phyloP scores from a whole-genome alignment of 2,888 invertebrate genomes.

The Beris chalybata region DNA sequence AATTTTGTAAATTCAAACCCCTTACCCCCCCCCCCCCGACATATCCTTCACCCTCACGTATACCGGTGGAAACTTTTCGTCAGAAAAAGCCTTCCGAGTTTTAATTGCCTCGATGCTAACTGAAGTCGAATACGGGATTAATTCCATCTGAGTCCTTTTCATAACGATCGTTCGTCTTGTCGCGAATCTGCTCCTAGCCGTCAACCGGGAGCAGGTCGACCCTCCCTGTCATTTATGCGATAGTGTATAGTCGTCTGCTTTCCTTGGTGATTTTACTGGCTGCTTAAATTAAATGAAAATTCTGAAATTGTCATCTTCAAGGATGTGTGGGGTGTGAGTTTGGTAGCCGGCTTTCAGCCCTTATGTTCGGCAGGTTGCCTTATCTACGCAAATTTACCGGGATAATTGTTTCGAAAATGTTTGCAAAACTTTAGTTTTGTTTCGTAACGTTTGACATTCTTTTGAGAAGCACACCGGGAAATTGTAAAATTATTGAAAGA shows the following conservation, averaged over 20 bases:
- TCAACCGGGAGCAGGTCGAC: background rate
- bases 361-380: too few relatives aligned
- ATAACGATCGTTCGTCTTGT: background rate
- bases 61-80: background rate
- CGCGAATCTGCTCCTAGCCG: background rate
- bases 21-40: too few relatives aligned
- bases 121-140: constrained; percentile 23
- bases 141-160: background rate
- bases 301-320: background rate
- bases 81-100: constrained; percentile 11
- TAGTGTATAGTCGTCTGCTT: background rate
- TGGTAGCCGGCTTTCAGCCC: too few relatives aligned
- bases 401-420: too few relatives aligned
- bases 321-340: too few relatives aligned
- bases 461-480: too few relatives aligned
- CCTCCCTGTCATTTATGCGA: background rate
- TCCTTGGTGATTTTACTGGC: constrained; percentile 6
- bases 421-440: too few relatives aligned
- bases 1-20: too few relatives aligned
- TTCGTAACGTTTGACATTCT: too few relatives aligned
- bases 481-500: too few relatives aligned
- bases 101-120: constrained; percentile 21
- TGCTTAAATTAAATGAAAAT: constrained; percentile 2
- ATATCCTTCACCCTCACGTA: too few relatives aligned
- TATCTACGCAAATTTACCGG: too few relatives aligned